Evolutionary conservation across 2,113 vertebrate genomes (phyloP).

Genomic region (Clarias magur): DNA sequence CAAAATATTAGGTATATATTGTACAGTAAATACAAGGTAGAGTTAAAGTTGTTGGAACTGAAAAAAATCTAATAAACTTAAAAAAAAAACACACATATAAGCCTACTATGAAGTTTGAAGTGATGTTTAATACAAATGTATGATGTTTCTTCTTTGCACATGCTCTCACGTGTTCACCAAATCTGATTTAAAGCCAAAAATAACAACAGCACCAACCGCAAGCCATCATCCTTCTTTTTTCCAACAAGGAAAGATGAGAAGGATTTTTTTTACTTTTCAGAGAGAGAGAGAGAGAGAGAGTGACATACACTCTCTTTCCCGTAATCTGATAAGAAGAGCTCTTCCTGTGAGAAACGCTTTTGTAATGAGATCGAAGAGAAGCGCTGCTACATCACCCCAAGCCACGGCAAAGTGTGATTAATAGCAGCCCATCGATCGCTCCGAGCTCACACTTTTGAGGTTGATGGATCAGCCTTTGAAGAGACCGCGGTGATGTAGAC

Average conservation of each 20-base stretch:
- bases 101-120: not conserved
- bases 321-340: constrained; percentile 67
- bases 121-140: not conserved
- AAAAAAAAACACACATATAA: not conserved
- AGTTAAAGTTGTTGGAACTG: not conserved
- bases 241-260: constrained; percentile 50
- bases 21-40: not conserved
- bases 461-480: constrained; percentile 54
- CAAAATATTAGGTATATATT: not conserved
- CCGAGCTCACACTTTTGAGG: constrained; percentile 43
- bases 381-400: constrained; percentile 59
- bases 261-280: constrained; percentile 20
- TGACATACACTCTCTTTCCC: constrained; percentile 20
- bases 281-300: not conserved
- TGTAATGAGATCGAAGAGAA: constrained; percentile 71
- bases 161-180: not conserved
- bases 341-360: constrained; percentile 67
- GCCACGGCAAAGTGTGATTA: constrained; percentile 53
- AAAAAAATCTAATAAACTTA: too few species aligned
- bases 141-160: not conserved
- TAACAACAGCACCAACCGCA: not conserved
- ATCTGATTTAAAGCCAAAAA: not conserved
- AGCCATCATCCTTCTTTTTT: constrained; percentile 15
- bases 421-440: constrained; percentile 55
- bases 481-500: constrained; percentile 33